Evolutionary conservation across 2,888 invertebrate genomes (phyloP).

Genomic region (Pterostichus niger): DNA sequence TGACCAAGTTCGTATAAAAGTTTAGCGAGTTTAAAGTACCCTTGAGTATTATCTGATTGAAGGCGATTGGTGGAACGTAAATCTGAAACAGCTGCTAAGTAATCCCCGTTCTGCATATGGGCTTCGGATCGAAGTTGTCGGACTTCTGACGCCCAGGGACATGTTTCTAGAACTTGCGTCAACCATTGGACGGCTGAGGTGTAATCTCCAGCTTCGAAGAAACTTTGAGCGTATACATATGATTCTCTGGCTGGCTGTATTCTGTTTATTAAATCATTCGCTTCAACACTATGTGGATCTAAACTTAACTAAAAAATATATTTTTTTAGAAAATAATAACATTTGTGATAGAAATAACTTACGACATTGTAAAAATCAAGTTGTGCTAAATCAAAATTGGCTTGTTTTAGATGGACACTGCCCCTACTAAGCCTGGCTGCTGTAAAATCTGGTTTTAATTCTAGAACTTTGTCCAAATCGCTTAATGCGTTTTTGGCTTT

Average conservation of each 20-base stretch:
- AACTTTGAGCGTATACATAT: constrained; percentile 83
- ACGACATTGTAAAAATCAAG: constrained; percentile 92
- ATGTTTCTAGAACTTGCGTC: constrained; percentile 86
- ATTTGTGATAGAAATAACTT: constrained; percentile 76
- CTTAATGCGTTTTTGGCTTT: constrained; percentile 96
- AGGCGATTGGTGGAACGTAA: constrained; percentile 94
- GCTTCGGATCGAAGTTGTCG: constrained; percentile 93
- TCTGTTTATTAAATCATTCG: constrained; percentile 83
- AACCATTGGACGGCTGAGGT: constrained; percentile 82
- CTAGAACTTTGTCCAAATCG: constrained; percentile 95
- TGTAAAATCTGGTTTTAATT: constrained; percentile 96
- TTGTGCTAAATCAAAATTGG: constrained; percentile 89
- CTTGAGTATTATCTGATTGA: constrained; percentile 94
- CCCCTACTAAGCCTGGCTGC: constrained; percentile 90
- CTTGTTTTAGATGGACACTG: constrained; percentile 93
- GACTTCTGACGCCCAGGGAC: constrained; percentile 93
- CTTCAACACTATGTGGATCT: constrained; percentile 90
- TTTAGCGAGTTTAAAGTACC: constrained; percentile 89
- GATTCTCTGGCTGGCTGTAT: constrained; percentile 83
- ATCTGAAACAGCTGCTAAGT: constrained; percentile 93
- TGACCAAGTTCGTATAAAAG: constrained; percentile 95
- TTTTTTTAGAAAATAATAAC: constrained; percentile 67
- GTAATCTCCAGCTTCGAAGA: constrained; percentile 80
- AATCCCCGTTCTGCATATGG: constrained; percentile 88
- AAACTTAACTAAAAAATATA: constrained; percentile 81